phyloP scores from a whole-genome alignment of 2,797 vertebrate species.

The Pterois miles region DNA sequence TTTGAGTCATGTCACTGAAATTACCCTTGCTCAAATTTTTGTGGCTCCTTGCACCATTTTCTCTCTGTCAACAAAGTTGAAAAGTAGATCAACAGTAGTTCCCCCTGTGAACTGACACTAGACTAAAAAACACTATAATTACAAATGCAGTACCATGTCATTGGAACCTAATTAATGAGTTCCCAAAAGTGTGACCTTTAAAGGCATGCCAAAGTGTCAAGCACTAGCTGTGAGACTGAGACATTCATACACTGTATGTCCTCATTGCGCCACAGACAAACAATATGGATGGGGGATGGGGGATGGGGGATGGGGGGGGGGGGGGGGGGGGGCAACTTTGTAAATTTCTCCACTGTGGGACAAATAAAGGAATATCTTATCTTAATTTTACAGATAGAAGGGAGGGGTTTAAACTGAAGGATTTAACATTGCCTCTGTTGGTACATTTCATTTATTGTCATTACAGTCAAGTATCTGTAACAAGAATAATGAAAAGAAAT shows the following conservation, averaged over 20 bases:
- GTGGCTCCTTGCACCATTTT: conserved; percentile 17
- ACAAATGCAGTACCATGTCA: background rate
- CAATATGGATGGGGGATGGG: too few relatives aligned
- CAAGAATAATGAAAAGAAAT: background rate
- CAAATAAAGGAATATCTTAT: too few relatives aligned
- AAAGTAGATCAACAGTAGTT: conserved; percentile 6
- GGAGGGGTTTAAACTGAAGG: background rate
- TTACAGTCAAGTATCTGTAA: background rate
- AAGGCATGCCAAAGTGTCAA: too few relatives aligned
- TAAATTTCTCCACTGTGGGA: too few relatives aligned
- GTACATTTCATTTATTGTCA: background rate
- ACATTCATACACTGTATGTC: background rate
- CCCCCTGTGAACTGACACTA: too few relatives aligned
- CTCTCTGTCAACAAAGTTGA: conserved; percentile 28
- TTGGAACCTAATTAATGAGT: conserved; percentile 3
- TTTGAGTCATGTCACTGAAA: conserved; percentile 13
- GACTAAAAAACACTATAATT: background rate
- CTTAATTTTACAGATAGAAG: background rate
- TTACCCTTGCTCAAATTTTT: conserved; percentile 28
- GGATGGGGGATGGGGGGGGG: too few relatives aligned
- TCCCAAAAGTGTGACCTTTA: background rate
- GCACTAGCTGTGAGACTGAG: too few relatives aligned
- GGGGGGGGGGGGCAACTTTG: too few relatives aligned
- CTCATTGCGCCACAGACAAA: background rate
- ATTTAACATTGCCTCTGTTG: background rate